Evolutionary conservation across 2,888 invertebrate species (phyloP).

Genomic region (Caenorhabditis macrosperma): DNA sequence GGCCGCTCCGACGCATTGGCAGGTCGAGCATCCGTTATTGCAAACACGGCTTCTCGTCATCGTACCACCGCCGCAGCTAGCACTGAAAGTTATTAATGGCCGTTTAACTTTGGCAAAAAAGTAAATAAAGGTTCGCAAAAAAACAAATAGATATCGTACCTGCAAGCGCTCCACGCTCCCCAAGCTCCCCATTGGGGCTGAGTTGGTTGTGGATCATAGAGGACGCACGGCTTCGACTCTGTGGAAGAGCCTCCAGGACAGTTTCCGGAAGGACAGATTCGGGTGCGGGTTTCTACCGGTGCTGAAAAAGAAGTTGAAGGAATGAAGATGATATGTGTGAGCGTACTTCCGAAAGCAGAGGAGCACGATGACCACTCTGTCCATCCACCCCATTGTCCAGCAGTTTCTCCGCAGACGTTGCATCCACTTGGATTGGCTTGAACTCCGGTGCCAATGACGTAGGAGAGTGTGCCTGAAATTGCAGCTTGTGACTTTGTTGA

Average conservation of each 20-base stretch:
- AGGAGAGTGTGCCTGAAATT: slow-evolving; percentile 50
- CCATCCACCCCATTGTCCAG: slow-evolving; percentile 62
- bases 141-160: slow-evolving; percentile 35
- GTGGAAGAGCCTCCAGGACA: slow-evolving; percentile 64
- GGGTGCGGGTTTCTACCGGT: slow-evolving; percentile 58
- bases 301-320: slow-evolving; percentile 59
- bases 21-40: slow-evolving; percentile 67
- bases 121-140: slow-evolving; percentile 17
- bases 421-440: slow-evolving; percentile 63
- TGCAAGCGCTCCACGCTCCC: slow-evolving; percentile 64
- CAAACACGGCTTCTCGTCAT: slow-evolving; percentile 64
- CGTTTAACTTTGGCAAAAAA: slow-evolving; percentile 11
- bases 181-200: slow-evolving; percentile 64
- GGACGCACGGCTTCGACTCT: slow-evolving; percentile 64
- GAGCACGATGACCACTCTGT: slow-evolving; percentile 61
- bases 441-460: slow-evolving; percentile 63
- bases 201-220: slow-evolving; percentile 63
- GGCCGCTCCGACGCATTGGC: slow-evolving; percentile 64
- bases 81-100: slow-evolving; percentile 49
- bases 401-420: slow-evolving; percentile 52
- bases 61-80: slow-evolving; percentile 67
- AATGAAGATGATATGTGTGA: background rate
- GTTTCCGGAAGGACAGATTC: slow-evolving; percentile 61
- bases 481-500: background rate
- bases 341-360: slow-evolving; percentile 61